These are phyloP conservation scores for Cirrhinus molitorella DNA, from an alignment of 2,797 vertebrate species.

Conservation along the genomic window DNA sequence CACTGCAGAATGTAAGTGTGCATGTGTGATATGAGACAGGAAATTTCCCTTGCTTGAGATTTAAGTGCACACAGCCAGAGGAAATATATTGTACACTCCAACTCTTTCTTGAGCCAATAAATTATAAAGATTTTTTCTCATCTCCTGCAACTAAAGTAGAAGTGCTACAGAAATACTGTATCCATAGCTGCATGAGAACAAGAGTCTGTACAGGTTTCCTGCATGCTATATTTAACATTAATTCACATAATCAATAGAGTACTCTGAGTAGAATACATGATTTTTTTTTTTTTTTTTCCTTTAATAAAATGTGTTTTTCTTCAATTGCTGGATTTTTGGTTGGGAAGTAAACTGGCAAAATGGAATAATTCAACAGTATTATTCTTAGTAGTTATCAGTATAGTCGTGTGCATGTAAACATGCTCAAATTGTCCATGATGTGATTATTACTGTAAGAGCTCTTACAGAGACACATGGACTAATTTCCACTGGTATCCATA, in stretches of 20 bases:
- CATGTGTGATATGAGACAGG: neutral
- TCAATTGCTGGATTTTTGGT: neutral
- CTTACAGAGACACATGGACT: slow-evolving; percentile 19
- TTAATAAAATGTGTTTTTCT: too few species aligned
- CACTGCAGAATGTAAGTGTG: neutral
- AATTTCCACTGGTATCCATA: slow-evolving; percentile 41
- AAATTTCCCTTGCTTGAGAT: neutral
- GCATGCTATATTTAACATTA: too few species aligned
- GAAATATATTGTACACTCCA: neutral
- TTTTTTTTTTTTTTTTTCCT: too few species aligned
- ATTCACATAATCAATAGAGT: too few species aligned
- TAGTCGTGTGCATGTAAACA: neutral
- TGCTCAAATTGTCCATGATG: neutral
- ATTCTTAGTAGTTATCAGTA: neutral
- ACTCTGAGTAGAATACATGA: too few species aligned
- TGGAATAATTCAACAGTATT: neutral
- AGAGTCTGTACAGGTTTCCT: neutral
- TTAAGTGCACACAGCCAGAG: neutral
- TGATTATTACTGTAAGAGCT: slow-evolving; percentile 1
- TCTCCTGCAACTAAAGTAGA: neutral
- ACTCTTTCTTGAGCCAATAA: neutral
- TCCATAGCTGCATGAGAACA: neutral
- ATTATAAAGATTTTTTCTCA: neutral
- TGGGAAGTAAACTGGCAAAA: neutral
- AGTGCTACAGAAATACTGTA: neutral